These are phyloP conservation scores for Tor tambroides DNA, from an alignment of 2,113 vertebrate genomes.

Conservation along the genomic window DNA sequence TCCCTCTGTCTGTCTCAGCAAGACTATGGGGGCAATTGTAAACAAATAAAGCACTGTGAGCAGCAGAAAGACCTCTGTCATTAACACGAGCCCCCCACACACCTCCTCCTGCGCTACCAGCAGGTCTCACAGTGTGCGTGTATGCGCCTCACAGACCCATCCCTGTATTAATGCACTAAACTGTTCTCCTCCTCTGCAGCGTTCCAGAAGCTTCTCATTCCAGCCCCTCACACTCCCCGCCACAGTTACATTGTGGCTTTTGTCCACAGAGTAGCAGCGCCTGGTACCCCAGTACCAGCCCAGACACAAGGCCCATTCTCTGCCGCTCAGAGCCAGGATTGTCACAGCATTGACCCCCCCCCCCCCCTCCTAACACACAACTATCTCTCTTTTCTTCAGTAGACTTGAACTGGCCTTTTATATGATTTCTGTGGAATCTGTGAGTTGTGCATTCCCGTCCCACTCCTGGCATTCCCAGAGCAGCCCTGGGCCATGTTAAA, in stretches of 20 bases:
- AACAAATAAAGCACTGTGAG: constrained; percentile 77
- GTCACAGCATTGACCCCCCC: constrained; percentile 69
- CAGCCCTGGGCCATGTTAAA: constrained; percentile 47
- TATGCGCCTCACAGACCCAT: constrained; percentile 41
- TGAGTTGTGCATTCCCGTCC: constrained; percentile 70
- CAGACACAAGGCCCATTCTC: constrained; percentile 75
- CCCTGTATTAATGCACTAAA: constrained; percentile 53
- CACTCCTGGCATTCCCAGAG: constrained; percentile 69
- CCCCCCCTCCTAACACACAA: constrained; percentile 49
- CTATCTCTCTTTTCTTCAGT: constrained; percentile 46
- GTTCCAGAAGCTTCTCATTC: constrained; percentile 77
- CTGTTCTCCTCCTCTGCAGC: constrained; percentile 70
- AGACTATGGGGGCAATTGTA: constrained; percentile 62
- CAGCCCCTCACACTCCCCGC: constrained; percentile 69
- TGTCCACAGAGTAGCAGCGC: constrained; percentile 69
- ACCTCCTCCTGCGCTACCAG: constrained; percentile 52
- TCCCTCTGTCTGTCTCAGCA: constrained; percentile 42
- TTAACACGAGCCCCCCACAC: constrained; percentile 58
- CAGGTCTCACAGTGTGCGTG: constrained; percentile 59
- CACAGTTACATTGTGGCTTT: constrained; percentile 72
- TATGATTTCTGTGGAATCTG: constrained; percentile 71
- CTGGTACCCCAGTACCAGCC: constrained; percentile 70
- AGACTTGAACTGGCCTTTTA: constrained; percentile 60
- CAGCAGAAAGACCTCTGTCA: constrained; percentile 76
- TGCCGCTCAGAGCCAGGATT: constrained; percentile 68